Conservation (phyloP, 2,113 vertebrate genomes). For the Thryonomys swinderianus region DNA sequence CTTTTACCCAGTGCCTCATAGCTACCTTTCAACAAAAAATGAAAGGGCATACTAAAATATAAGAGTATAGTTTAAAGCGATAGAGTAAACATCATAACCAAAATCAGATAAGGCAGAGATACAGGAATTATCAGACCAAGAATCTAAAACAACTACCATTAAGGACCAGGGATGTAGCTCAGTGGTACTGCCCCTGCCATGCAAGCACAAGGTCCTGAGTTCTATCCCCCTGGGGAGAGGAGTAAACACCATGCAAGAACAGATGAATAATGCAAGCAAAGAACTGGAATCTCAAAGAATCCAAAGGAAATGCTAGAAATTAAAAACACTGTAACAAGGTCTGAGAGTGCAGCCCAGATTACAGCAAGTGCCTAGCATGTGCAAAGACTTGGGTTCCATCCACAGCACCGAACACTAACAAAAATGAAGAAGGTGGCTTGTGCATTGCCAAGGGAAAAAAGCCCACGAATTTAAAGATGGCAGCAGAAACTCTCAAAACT, state of each 20-base stretch:
- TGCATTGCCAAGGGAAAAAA: not conserved
- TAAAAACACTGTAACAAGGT: not conserved
- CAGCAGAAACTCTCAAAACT: conserved; percentile 2
- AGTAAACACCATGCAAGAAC: not conserved
- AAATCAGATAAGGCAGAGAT: not conserved
- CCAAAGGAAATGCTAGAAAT: conserved; percentile 37
- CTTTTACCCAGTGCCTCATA: not conserved
- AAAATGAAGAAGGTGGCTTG: conserved; percentile 20
- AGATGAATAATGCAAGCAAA: conserved; percentile 7
- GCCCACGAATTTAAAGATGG: not conserved
- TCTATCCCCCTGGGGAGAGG: not conserved
- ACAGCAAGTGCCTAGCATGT: not conserved
- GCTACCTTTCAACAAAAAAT: conserved; percentile 30
- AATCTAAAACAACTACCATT: conserved; percentile 19
- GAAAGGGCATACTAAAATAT: not conserved
- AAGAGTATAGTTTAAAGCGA: conserved; percentile 12
- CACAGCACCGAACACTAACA: not conserved
- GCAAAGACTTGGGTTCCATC: not conserved
- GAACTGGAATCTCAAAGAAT: conserved; percentile 26
- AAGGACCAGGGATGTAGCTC: not conserved
- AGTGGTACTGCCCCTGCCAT: too few species aligned
- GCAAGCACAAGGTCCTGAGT: too few species aligned
- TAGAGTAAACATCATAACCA: conserved; percentile 8
- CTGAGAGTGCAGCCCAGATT: not conserved
- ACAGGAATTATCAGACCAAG: conserved; percentile 1